These are phyloP conservation scores for Tachyglossus aculeatus DNA, from an alignment of 2,797 vertebrate species.

Conservation along the genomic window DNA sequence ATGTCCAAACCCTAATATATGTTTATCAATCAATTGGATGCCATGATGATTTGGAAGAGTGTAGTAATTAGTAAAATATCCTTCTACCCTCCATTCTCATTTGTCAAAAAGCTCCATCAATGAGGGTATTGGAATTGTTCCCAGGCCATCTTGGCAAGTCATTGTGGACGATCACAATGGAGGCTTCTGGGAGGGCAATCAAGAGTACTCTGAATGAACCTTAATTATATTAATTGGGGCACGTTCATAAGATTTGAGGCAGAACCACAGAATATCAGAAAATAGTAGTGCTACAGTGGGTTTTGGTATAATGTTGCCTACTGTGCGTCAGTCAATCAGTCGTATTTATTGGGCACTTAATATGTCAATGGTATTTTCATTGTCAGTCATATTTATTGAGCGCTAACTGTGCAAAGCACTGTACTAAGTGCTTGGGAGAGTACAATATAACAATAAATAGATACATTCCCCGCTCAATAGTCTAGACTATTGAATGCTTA, in stretches of 20 bases:
- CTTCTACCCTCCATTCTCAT: not conserved
- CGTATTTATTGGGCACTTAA: too few species aligned
- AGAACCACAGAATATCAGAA: too few species aligned
- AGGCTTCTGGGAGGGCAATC: slow-evolving; percentile 7
- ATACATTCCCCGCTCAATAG: too few species aligned
- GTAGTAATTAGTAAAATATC: slow-evolving; percentile 14
- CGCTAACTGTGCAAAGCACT: too few species aligned
- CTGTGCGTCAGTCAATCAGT: too few species aligned
- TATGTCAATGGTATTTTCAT: too few species aligned
- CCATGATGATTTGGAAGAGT: slow-evolving; percentile 5
- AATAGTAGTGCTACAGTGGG: too few species aligned
- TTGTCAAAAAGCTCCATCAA: not conserved
- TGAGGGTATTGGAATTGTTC: not conserved
- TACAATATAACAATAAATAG: too few species aligned
- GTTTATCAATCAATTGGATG: not conserved
- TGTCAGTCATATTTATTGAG: too few species aligned
- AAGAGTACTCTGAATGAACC: slow-evolving; percentile 19
- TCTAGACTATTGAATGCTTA: too few species aligned
- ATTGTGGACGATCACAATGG: not conserved
- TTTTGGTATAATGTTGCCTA: too few species aligned
- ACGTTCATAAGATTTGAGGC: not conserved
- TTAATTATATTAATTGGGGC: slow-evolving; percentile 5
- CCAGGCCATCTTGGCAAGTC: not conserved
- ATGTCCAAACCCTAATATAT: not conserved
- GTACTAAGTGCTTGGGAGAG: too few species aligned